These are phyloP conservation scores for Conus ventricosus DNA, from an alignment of 1,140 invertebrate species.

Conservation along the genomic window DNA sequence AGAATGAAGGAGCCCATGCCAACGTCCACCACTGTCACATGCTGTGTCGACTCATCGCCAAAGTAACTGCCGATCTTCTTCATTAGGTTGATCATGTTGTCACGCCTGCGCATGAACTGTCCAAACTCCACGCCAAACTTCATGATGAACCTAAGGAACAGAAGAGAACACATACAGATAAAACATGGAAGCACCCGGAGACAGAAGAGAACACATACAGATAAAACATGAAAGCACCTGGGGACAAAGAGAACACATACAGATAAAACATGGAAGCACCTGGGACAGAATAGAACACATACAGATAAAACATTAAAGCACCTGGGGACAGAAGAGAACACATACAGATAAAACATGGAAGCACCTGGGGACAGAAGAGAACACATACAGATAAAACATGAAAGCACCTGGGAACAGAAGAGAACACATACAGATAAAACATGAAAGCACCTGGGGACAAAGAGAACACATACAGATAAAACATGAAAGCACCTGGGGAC, in stretches of 20 bases:
- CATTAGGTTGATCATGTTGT: constrained; percentile 38
- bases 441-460: too few relatives aligned
- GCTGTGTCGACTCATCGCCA: constrained; percentile 36
- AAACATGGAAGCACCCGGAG: background rate
- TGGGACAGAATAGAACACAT: constrained; percentile 77
- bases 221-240: too few relatives aligned
- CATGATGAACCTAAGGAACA: constrained; percentile 77
- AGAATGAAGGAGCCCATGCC: constrained; percentile 36
- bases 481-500: too few relatives aligned
- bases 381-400: background rate
- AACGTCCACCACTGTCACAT: constrained; percentile 39
- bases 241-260: background rate
- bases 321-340: constrained; percentile 77
- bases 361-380: constrained; percentile 78
- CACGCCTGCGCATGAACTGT: background rate
- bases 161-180: constrained; percentile 70
- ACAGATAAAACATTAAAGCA: background rate
- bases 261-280: constrained; percentile 5
- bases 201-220: too few relatives aligned
- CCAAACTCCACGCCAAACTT: constrained; percentile 34
- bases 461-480: background rate
- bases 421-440: background rate
- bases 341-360: background rate
- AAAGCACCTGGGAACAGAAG: constrained; percentile 78
- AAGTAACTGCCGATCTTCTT: constrained; percentile 39